A percentile compares a stretch with the other conserved stretches of the same genome.
Conservation (phyloP, 2,113 vertebrate species). For the Centropus unirufus region DNA sequence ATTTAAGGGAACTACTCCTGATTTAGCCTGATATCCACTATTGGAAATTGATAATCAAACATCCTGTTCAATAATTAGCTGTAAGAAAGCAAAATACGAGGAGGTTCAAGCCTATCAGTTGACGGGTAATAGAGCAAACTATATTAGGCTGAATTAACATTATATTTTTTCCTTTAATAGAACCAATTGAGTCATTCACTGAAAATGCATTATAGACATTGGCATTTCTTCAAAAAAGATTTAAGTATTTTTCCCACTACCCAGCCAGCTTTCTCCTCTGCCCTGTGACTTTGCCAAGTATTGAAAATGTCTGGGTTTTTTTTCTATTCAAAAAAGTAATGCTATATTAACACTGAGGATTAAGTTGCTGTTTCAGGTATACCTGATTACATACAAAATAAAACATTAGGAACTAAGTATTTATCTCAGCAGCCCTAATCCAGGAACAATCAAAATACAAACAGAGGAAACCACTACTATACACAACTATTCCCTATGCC, state of each 20-base stretch:
- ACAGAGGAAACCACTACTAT: slow-evolving; percentile 49
- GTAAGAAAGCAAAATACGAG: neutral
- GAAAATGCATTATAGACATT: slow-evolving; percentile 69
- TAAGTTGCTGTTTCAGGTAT: slow-evolving; percentile 5
- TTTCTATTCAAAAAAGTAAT: neutral
- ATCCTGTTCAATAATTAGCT: neutral
- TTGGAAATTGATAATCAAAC: neutral
- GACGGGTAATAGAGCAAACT: neutral
- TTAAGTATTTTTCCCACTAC: slow-evolving; percentile 63
- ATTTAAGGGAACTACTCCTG: neutral
- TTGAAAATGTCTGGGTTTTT: neutral
- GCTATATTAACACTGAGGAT: neutral
- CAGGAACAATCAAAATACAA: slow-evolving; percentile 49
- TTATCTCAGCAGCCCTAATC: slow-evolving; percentile 3
- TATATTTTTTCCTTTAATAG: slow-evolving; percentile 59
- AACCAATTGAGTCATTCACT: slow-evolving; percentile 63
- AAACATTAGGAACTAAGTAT: slow-evolving; percentile 9
- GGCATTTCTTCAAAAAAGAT: slow-evolving; percentile 64
- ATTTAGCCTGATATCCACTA: neutral
- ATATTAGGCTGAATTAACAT: slow-evolving; percentile 29
- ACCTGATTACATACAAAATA: neutral
- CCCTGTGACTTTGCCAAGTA: slow-evolving; percentile 37
- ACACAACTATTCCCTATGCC: slow-evolving; percentile 27
- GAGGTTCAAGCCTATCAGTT: neutral
- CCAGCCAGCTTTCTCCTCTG: slow-evolving; percentile 59